Percentiles rank a stretch among this genome's conserved stretches.
phyloP scores from a whole-genome alignment of 2,113 vertebrate species.

The Poicephalus meyeri region DNA sequence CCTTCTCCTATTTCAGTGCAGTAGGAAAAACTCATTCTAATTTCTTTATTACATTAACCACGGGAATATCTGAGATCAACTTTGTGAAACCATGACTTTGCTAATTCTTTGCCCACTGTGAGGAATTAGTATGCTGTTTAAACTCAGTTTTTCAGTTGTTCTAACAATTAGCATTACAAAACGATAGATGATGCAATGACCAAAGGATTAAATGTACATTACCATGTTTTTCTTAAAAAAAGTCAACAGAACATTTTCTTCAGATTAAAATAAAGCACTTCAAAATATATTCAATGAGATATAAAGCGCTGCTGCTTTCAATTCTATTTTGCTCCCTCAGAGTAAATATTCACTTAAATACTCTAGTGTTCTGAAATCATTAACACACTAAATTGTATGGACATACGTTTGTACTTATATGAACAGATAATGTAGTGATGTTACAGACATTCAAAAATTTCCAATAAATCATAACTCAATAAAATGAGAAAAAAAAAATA shows the following conservation, averaged over 20 bases:
- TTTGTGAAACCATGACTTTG: constrained; percentile 46
- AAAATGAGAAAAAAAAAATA: neutral
- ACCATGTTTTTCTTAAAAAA: neutral
- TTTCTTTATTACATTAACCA: neutral
- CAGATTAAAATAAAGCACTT: neutral
- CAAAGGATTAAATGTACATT: neutral
- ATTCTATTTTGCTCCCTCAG: neutral
- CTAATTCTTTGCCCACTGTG: neutral
- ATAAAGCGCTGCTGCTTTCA: neutral
- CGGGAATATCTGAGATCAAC: neutral
- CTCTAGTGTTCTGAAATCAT: neutral
- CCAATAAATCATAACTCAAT: neutral
- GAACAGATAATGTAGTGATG: neutral
- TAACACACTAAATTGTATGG: neutral
- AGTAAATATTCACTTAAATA: neutral
- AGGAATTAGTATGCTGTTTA: neutral
- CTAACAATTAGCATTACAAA: neutral
- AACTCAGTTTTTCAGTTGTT: neutral
- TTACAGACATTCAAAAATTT: neutral
- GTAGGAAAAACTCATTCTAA: constrained; percentile 24
- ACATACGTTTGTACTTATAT: neutral
- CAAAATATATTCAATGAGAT: neutral
- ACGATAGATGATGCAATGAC: neutral
- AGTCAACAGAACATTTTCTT: neutral
- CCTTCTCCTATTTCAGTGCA: constrained; percentile 6